Evolutionary conservation across 2,888 invertebrate genomes (phyloP).

Genomic region (Caenorhabditis parvicauda): DNA sequence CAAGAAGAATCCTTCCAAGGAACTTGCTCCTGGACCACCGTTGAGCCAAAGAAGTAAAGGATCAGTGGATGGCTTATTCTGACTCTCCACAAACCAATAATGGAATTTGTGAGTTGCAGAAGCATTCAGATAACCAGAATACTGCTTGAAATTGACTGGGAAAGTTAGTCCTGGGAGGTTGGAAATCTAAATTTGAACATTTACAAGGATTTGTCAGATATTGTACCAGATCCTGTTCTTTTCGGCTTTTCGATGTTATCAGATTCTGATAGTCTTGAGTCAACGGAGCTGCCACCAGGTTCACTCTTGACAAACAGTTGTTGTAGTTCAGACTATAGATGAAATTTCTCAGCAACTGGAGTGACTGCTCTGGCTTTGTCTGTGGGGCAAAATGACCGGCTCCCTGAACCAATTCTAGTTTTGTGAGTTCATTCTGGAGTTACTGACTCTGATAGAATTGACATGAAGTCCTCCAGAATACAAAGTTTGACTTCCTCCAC

Average conservation of each 20-base stretch:
- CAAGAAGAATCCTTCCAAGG: constrained; percentile 61
- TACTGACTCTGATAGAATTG: constrained; percentile 21
- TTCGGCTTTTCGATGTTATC: constrained; percentile 4
- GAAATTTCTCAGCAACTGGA: constrained; percentile 34
- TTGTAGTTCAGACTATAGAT: constrained; percentile 19
- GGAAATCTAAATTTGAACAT: constrained; percentile 12
- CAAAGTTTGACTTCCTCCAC: constrained; percentile 24
- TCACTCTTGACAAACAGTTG: constrained; percentile 29
- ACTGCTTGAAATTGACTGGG: constrained; percentile 40
- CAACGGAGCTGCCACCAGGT: constrained; percentile 24
- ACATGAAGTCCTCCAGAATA: constrained; percentile 23
- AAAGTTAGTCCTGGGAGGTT: constrained; percentile 38
- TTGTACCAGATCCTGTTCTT: constrained; percentile 23
- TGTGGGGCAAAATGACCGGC: constrained; percentile 35
- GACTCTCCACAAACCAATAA: constrained; percentile 40
- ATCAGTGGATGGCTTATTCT: constrained; percentile 20
- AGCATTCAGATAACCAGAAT: constrained; percentile 40
- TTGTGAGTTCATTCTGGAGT: neutral
- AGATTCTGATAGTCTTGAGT: constrained; percentile 20
- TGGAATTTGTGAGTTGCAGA: constrained; percentile 29
- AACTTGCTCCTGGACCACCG: constrained; percentile 46
- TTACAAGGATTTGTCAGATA: neutral
- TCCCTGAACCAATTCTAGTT: constrained; percentile 16
- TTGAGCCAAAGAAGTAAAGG: constrained; percentile 45
- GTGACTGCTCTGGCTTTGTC: constrained; percentile 26